Evolutionary conservation across 2,797 vertebrate genomes (phyloP).

Genomic region (Sciurus vulgaris): DNA sequence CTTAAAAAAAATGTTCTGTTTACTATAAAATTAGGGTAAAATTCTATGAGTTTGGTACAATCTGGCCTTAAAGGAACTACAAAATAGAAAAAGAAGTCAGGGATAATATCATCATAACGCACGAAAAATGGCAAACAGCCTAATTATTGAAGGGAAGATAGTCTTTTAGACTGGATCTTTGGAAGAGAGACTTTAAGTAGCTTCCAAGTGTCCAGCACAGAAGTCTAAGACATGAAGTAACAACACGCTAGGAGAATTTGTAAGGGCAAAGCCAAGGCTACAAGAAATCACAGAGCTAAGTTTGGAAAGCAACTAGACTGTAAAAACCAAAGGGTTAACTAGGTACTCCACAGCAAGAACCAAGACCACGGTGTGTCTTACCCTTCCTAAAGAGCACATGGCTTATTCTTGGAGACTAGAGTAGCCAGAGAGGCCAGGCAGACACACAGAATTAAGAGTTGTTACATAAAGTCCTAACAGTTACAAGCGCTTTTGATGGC

Average conservation of each 20-base stretch:
- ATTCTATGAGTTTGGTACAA: not conserved
- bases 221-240: not conserved
- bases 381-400: not conserved
- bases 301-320: not conserved
- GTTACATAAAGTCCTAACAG: not conserved
- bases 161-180: not conserved
- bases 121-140: not conserved
- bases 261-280: not conserved
- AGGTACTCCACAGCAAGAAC: not conserved
- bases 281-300: not conserved
- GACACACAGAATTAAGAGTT: not conserved
- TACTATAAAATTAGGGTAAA: slow-evolving; percentile 35
- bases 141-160: not conserved
- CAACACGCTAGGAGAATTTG: not conserved
- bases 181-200: not conserved
- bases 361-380: not conserved
- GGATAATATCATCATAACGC: not conserved
- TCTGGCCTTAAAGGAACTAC: slow-evolving; percentile 6
- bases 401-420: not conserved
- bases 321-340: no score
- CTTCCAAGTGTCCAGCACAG: not conserved
- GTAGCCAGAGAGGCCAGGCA: not conserved
- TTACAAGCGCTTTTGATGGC: not conserved
- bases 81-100: not conserved
- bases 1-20: not conserved